A percentile compares a stretch with the other conserved stretches of the same genome.
Conservation (phyloP, 2,888 invertebrate genomes). For the Mythimna albipuncta region DNA sequence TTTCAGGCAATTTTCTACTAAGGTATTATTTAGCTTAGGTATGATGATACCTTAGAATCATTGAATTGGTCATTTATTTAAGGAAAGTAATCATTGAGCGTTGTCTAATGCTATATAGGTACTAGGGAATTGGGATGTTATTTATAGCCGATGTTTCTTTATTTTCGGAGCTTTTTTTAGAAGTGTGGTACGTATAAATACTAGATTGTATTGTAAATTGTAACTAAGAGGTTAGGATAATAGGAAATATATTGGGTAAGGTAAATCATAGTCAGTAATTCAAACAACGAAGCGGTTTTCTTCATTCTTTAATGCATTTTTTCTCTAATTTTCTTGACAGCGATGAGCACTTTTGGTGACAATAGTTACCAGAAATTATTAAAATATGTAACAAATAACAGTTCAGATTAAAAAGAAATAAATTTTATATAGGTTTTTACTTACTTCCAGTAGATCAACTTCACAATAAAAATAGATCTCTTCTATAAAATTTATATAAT, state of each 20-base stretch:
- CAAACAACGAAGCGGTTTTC: constrained; percentile 83
- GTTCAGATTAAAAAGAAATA: constrained; percentile 84
- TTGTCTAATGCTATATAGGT: no score
- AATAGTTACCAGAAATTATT: constrained; percentile 90
- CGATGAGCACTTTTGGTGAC: constrained; percentile 94
- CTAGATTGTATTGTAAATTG: no score
- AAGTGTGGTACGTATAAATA: no score
- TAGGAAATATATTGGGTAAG: background rate
- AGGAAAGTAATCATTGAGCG: no score
- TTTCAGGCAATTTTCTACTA: background rate
- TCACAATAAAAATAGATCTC: constrained; percentile 91
- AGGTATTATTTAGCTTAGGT: background rate
- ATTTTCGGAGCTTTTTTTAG: no score
- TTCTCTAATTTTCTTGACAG: constrained; percentile 92
- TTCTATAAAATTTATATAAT: constrained; percentile 90
- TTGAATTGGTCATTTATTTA: background rate
- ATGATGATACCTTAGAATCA: background rate
- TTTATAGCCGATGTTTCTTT: no score
- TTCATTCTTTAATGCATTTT: constrained; percentile 90
- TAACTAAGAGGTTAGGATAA: no score
- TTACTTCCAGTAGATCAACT: constrained; percentile 86
- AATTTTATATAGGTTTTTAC: constrained; percentile 83
- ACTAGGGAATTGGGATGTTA: background rate
- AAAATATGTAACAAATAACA: constrained; percentile 87
- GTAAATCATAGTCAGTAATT: constrained; percentile 45